Evolutionary conservation across 2,888 invertebrate genomes (phyloP), one percentile per base, ranked within the genome.

Genomic region (Phortica magna): DNA sequence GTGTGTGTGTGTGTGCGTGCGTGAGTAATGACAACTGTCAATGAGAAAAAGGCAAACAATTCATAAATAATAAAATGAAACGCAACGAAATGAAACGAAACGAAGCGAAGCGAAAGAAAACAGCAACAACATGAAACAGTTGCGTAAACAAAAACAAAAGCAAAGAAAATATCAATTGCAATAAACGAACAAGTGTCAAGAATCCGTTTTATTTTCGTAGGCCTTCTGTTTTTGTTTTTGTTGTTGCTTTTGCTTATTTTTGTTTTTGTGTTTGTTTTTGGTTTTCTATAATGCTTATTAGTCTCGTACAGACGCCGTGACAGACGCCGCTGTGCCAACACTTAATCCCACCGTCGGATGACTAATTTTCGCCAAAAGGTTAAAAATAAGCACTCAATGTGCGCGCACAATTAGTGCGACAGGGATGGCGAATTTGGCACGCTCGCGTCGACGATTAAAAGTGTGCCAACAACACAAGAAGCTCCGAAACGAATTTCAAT

Each of bases 31-130:
- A 31, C 53, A 59, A 59, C 17, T 59, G 59, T 59, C 59, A 59
- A 7, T 17, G 19, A n/a, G 17, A 3, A 59, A 19, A n/a, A 19
- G 59, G n/a, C 59, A 59, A 59, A 59, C 59, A 59, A 59, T 59
- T 59, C n/a, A 59, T 59, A 59, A 59, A 59, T 59, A 14, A 59
- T 59, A 77, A 83, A 84, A 85, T 83, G 85, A 83, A 78, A 80
- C 64, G 73, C 80, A 80, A 82, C 43, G 79, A 79, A 84, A 86
- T 75, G 68, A 39, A 48, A 75, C 55, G 42, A 77, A 57, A 55
- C 9, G 31, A 43, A 59, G 75, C 65, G 22, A 7, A 12, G n/a
- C n/a, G n/a, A n/a, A 10, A 14, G n/a, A 70, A 48, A 68, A 64
- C 53, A 31, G 14, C 17, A 73, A 65, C 70, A 59, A 59, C n/a